These are phyloP conservation scores for Schizopygopsis pylzovi DNA, from an alignment of 2,797 vertebrate species.

Conservation along the genomic window DNA sequence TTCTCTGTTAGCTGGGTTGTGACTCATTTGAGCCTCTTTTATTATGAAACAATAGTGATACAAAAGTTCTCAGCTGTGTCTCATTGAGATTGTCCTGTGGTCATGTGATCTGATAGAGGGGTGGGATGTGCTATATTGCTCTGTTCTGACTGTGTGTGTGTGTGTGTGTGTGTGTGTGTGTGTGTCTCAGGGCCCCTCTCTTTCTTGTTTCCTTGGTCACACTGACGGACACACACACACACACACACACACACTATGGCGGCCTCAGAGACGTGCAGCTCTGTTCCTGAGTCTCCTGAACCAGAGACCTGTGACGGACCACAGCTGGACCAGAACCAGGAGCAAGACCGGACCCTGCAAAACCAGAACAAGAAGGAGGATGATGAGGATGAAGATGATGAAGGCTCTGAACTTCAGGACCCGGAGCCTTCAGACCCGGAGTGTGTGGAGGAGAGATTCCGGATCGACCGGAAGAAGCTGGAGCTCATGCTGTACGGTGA, in stretches of 20 bases:
- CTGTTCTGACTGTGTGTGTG: constrained; percentile 47
- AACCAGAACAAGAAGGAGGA: constrained; percentile 43
- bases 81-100: background rate
- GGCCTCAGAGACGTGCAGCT: constrained; percentile 46
- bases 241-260: constrained; percentile 36
- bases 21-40: background rate
- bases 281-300: constrained; percentile 30
- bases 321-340: constrained; percentile 61
- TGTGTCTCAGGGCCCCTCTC: constrained; percentile 49
- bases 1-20: background rate
- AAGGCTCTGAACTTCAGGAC: constrained; percentile 53
- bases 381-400: constrained; percentile 54
- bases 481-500: constrained; percentile 80
- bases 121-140: constrained; percentile 28
- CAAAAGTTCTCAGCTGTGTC: background rate
- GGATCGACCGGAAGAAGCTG: constrained; percentile 85
- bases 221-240: constrained; percentile 51
- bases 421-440: constrained; percentile 71
- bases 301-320: constrained; percentile 63
- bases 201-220: constrained; percentile 78
- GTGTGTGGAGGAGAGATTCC: constrained; percentile 83
- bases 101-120: constrained; percentile 24
- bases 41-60: background rate
- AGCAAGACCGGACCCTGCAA: background rate
- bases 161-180: constrained; percentile 44